phyloP scores from a whole-genome alignment of 2,797 vertebrate genomes.

The Mus minutoides region DNA sequence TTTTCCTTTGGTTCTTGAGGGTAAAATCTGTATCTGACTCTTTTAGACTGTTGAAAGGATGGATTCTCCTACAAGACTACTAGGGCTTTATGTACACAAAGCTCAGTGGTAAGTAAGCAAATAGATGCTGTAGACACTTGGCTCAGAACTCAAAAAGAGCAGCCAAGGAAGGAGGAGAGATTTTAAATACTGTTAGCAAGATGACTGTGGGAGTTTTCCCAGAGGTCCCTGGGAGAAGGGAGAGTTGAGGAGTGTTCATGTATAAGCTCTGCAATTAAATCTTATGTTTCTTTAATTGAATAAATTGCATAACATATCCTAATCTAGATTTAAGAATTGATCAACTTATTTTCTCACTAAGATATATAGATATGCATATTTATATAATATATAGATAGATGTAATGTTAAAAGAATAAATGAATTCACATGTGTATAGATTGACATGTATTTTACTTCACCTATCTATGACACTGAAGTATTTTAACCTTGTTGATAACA shows the following conservation, averaged over 20 bases:
- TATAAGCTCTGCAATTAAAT: slow-evolving; percentile 24
- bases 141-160: slow-evolving; percentile 36
- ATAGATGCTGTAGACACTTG: neutral
- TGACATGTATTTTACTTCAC: neutral
- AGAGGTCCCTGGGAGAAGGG: neutral
- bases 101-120: neutral
- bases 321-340: neutral
- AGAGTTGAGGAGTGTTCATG: neutral
- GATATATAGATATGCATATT: neutral
- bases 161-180: slow-evolving; percentile 6
- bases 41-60: neutral
- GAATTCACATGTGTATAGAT: neutral
- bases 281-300: neutral
- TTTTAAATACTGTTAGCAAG: slow-evolving; percentile 11
- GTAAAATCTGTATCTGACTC: neutral
- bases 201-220: slow-evolving; percentile 29
- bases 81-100: slow-evolving; percentile 21
- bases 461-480: accelerated
- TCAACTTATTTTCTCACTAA: neutral
- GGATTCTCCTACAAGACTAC: neutral
- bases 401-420: neutral
- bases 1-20: neutral
- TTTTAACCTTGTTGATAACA: neutral
- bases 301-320: neutral
- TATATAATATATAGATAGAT: neutral